Evolutionary conservation across 1,140 invertebrate genomes (phyloP).

Genomic region (Eumaeus atala): DNA sequence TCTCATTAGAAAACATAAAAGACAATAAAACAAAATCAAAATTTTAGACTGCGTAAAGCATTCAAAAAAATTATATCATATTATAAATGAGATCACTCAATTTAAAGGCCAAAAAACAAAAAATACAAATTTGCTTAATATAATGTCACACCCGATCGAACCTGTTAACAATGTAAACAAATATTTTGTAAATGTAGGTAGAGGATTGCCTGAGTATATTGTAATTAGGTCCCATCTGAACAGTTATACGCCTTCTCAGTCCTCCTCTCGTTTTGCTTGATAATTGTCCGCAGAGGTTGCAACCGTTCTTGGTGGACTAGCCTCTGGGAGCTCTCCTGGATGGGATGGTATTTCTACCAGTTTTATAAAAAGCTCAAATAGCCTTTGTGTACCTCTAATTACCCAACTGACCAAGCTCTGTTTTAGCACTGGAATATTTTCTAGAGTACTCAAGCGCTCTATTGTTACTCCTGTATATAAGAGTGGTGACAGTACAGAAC

Average conservation of each 20-base stretch:
- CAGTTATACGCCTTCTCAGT: neutral
- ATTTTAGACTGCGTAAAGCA: too few species aligned
- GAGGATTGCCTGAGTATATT: neutral
- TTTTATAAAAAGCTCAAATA: neutral
- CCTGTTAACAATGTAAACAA: neutral
- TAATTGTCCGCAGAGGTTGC: neutral
- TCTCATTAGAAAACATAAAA: too few species aligned
- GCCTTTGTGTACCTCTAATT: neutral
- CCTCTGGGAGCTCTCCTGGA: neutral
- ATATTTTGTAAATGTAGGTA: neutral
- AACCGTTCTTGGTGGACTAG: neutral
- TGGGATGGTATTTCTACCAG: neutral
- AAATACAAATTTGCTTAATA: neutral
- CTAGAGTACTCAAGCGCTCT: neutral
- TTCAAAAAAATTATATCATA: too few species aligned
- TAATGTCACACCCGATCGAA: neutral
- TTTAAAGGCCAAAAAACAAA: too few species aligned
- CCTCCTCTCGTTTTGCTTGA: neutral
- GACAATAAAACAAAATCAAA: too few species aligned
- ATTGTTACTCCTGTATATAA: neutral
- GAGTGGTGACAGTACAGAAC: neutral
- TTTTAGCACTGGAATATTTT: neutral
- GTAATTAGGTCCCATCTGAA: neutral
- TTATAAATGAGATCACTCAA: too few species aligned
- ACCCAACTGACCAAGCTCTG: conserved; percentile 1